Conservation (phyloP, 2,888 invertebrate species). For the Elmis aenea region DNA sequence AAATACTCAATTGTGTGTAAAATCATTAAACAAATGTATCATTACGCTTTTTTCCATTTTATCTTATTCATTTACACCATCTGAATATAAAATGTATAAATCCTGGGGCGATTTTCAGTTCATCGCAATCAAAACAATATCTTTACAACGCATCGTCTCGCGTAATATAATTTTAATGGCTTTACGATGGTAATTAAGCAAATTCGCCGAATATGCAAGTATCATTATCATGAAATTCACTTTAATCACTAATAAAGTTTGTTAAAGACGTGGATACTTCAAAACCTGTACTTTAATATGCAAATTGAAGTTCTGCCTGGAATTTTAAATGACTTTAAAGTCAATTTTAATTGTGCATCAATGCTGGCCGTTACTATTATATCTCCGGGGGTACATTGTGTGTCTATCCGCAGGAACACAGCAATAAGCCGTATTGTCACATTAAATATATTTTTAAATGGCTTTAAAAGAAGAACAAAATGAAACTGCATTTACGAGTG, state of each 20-base stretch:
- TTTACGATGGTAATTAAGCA: conserved; percentile 15
- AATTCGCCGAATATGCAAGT: conserved; percentile 17
- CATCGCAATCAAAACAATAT: conserved; percentile 6
- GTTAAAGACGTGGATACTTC: conserved; percentile 17
- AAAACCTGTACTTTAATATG: conserved; percentile 27
- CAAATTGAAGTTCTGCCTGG: conserved; percentile 28
- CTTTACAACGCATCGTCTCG: conserved; percentile 13
- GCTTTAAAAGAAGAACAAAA: conserved; percentile 8
- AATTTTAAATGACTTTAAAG: conserved; percentile 36
- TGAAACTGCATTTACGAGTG: conserved; percentile 15
- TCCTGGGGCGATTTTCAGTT: too few relatives aligned
- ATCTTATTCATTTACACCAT: too few relatives aligned
- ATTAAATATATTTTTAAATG: conserved; percentile 12
- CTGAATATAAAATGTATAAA: too few relatives aligned
- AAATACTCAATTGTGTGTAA: too few relatives aligned
- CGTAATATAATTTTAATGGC: conserved; percentile 20
- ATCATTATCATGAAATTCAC: conserved; percentile 21
- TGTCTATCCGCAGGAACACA: conserved; percentile 20
- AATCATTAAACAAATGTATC: too few relatives aligned
- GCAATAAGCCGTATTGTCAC: conserved; percentile 16
- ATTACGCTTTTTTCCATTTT: too few relatives aligned
- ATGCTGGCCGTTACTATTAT: conserved; percentile 11
- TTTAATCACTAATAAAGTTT: conserved; percentile 25
- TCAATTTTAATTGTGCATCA: conserved; percentile 36
- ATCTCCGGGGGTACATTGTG: conserved; percentile 22